phyloP scores from a whole-genome alignment of 2,888 invertebrate genomes.

The Cephonodes hylas region DNA sequence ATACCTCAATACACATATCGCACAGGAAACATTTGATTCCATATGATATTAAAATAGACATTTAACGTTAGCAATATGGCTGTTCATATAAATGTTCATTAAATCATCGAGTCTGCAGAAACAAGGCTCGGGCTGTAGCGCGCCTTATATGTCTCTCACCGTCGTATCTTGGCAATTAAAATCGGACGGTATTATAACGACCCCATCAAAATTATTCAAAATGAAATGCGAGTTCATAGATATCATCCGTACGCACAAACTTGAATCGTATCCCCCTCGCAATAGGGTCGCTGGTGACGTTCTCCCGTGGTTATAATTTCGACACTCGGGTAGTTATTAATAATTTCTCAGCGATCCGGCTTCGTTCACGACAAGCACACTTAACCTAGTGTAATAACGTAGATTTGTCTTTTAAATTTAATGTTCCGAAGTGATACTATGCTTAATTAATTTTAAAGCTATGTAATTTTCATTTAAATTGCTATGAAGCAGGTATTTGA shows the following conservation, averaged over 20 bases:
- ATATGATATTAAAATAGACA: no score
- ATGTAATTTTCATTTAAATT: background rate
- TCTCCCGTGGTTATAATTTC: slow-evolving; percentile 13
- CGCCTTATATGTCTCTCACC: background rate
- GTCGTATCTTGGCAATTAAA: slow-evolving; percentile 35
- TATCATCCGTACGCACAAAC: slow-evolving; percentile 14
- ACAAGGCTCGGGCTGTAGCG: background rate
- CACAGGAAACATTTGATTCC: background rate
- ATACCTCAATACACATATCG: no score
- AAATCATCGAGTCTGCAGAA: background rate
- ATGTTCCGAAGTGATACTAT: slow-evolving; percentile 22
- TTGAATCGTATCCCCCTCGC: slow-evolving; percentile 15
- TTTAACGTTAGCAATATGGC: background rate
- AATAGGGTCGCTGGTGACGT: slow-evolving; percentile 21
- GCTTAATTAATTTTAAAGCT: slow-evolving; percentile 29
- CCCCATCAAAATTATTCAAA: slow-evolving; percentile 34
- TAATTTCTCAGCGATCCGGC: slow-evolving; percentile 26
- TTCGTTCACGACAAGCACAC: slow-evolving; percentile 2
- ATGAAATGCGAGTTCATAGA: slow-evolving; percentile 29
- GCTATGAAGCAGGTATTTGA: background rate
- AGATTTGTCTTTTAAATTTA: slow-evolving; percentile 33
- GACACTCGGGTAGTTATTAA: slow-evolving; percentile 25
- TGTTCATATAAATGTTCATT: background rate
- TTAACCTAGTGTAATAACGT: slow-evolving; percentile 23
- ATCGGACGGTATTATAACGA: slow-evolving; percentile 34